Evolutionary conservation across 1,140 invertebrate species (phyloP).

Genomic region (Papilio machaon): DNA sequence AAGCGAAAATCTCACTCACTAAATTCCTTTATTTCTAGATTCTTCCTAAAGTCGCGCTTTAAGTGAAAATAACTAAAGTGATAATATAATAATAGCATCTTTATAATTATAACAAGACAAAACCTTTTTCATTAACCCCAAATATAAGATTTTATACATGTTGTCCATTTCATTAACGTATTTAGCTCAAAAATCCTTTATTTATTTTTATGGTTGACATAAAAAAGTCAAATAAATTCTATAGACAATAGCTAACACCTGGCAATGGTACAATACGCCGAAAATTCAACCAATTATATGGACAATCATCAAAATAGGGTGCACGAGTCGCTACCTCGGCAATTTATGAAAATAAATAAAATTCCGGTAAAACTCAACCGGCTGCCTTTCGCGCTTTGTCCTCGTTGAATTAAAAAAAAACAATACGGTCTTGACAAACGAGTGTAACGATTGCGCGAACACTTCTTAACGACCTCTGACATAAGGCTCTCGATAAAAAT

Average conservation of each 20-base stretch:
- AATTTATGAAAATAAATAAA: slow-evolving; percentile 66
- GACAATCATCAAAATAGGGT: slow-evolving; percentile 70
- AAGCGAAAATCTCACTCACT: too few species aligned
- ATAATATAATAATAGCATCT: too few species aligned
- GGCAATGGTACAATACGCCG: slow-evolving; percentile 61
- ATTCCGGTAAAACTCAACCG: slow-evolving; percentile 47
- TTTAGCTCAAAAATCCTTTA: neutral
- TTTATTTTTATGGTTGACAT: neutral
- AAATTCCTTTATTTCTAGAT: too few species aligned
- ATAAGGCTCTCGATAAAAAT: neutral
- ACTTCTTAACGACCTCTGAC: slow-evolving; percentile 7
- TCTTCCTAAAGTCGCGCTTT: too few species aligned
- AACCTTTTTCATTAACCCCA: too few species aligned
- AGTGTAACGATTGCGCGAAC: slow-evolving; percentile 2
- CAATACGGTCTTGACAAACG: slow-evolving; percentile 64
- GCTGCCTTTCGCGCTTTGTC: slow-evolving; percentile 52
- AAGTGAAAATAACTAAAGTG: too few species aligned
- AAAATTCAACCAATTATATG: slow-evolving; percentile 72
- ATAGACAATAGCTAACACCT: slow-evolving; percentile 38
- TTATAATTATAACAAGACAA: too few species aligned
- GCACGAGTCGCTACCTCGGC: slow-evolving; percentile 48
- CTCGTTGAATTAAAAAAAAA: slow-evolving; percentile 59
- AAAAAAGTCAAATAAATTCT: slow-evolving; percentile 24
- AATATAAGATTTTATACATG: too few species aligned
- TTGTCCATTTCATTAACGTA: too few species aligned